Evolutionary conservation across 2,888 invertebrate genomes (phyloP), one percentile per base, ranked within the genome.

Genomic region (Cataglyphis albicans): DNA sequence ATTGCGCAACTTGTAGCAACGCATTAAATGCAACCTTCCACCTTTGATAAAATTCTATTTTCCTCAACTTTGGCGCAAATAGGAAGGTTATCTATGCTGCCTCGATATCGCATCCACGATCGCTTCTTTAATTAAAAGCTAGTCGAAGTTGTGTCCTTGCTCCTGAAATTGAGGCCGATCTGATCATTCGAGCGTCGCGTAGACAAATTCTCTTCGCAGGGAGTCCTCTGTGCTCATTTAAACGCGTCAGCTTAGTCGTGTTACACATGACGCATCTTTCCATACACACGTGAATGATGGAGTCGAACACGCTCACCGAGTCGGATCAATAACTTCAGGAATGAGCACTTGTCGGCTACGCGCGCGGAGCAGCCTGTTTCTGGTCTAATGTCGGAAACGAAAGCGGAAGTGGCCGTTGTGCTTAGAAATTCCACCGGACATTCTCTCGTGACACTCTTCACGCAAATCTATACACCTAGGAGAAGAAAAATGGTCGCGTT

Each of bases 241-340:
- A 86, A 67, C 81, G 35, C 76, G 90, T 90, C 85, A 90, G 85
- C 87, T 85, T 89, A 83, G 82, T 78, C 84, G 67, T 84, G 84
- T 90, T 83, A 86, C 72, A 52, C n/a, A 72, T 82, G 82, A 75
- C 82, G 68, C 86, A 88, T 84, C 82, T 52, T 52, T n/a, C 76
- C 32, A 55, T 76, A 83, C 86, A 84, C 84, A 88, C 81, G 83
- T 87, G 87, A 86, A 87, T 72, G 80, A 29, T 25, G 61, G 82
- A 88, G 85, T 86, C 86, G 85, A 90, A 91, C 91, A 91, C 88
- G 84, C 91, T 89, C 84, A 81, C 74, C 86, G 55, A 80, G 86
- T 85, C 85, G 86, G 91, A 91, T 91, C 91, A 91, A 91, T 91
- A 91, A 89, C 86, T 86, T 84, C 73, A 85, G 91, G 87, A 91